phyloP scores from a whole-genome alignment of 2,797 vertebrate species.

The Centropyge bicolor region DNA sequence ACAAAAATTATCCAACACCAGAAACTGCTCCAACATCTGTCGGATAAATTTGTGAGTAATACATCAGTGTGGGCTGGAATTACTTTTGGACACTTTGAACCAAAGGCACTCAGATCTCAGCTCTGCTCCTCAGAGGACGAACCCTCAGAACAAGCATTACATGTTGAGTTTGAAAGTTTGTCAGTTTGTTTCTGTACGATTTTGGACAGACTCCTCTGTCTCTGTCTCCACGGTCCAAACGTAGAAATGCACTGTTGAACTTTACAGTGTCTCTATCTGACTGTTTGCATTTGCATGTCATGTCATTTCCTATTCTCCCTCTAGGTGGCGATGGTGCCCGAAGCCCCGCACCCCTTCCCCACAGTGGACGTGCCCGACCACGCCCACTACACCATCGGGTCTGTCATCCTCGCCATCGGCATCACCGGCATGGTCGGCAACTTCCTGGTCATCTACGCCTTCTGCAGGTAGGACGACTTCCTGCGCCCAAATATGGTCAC shows the following conservation, averaged over 20 bases:
- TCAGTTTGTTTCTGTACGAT: too few relatives aligned
- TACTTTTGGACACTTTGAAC: neutral
- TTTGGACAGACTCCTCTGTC: too few relatives aligned
- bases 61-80: neutral
- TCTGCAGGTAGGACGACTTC: conserved; percentile 88
- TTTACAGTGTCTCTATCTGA: too few relatives aligned
- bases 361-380: conserved; percentile 92
- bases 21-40: neutral
- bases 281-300: too few relatives aligned
- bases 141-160: neutral
- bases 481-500: conserved; percentile 1
- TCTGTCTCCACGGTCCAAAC: too few relatives aligned
- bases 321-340: conserved; percentile 83
- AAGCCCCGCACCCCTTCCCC: conserved; percentile 82
- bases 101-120: neutral
- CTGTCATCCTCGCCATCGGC: conserved; percentile 91
- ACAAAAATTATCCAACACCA: neutral
- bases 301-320: conserved; percentile 12
- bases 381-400: conserved; percentile 92
- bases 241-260: too few relatives aligned
- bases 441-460: conserved; percentile 94
- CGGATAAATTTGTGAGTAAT: neutral
- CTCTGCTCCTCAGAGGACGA: neutral
- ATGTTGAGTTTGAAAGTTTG: too few relatives aligned
- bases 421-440: conserved; percentile 94